Base-by-base conservation (phyloP, 2,888 invertebrate genomes). In the Melieria picta region DNA sequence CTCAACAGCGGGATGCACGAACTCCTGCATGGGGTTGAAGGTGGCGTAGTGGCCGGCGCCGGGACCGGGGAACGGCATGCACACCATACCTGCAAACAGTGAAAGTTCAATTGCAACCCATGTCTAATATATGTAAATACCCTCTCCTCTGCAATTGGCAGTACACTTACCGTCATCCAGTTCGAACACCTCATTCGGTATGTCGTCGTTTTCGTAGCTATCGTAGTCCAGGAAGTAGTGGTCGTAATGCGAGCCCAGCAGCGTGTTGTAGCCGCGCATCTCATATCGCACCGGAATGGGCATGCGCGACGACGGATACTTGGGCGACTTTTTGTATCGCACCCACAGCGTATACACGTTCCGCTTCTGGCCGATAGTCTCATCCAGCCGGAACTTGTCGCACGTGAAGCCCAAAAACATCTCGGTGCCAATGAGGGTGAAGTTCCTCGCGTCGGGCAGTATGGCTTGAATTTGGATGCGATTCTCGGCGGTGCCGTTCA, bases 231-330 rank as follows among this genome's bases (percentile, higher is more conserved):
- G 85, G 84, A 93, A 94, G 83, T 98, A 98, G 85, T 97, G 97
- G 86, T 98, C 98, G 83, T 94, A 98, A 86, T 98, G 98, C 0
- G 97, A 97, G 0, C 97, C 97, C n/a, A 98, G 88, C 1, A 98
- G 88, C 0, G 93, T 91, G 85, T 98, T 97, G 86, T 90, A 98
- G 0, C 98, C 98, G 82, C 91, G 92, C 98, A 98, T 98, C 88
- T 97, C 96, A 85, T 97, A 98, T 74, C 91, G 90, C 57, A 93
- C 90, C 0, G 93, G 94, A 60, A 95, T 91, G 7, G 94, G 91
- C 74, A 91, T 84, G 7, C 86, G 81, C 4, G 86, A 79, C 4
- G 82, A 79, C 3, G 85, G 84, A 79, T 87, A 86, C 66, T 88
- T 85, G 4, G 90, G 82, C 0, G 89, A 89, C 82, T 90, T 92